Percentiles rank a stretch among this genome's conserved stretches.
Evolutionary conservation across 2,888 invertebrate species (phyloP).

Genomic region (Megaustenia siamemsis): DNA sequence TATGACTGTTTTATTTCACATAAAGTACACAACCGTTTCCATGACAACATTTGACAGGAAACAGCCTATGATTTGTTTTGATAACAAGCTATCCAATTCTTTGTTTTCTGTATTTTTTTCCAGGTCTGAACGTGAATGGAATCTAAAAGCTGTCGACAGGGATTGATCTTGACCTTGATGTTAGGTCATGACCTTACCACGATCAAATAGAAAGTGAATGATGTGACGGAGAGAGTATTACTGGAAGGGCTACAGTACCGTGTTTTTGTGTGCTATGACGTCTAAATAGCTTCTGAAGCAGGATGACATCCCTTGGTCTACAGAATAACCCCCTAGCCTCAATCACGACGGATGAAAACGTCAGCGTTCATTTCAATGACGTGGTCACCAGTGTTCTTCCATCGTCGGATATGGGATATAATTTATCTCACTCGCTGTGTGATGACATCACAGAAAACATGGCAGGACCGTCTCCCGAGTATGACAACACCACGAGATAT

Average conservation of each 20-base stretch:
- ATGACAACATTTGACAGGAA: too few relatives aligned
- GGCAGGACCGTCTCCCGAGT: slow-evolving; percentile 68
- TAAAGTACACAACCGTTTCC: too few relatives aligned
- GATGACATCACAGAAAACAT: slow-evolving; percentile 61
- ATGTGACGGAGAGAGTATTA: not conserved
- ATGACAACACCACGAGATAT: slow-evolving; percentile 59
- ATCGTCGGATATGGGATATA: not conserved
- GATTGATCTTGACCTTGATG: not conserved
- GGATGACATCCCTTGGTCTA: slow-evolving; percentile 27
- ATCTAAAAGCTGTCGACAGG: not conserved
- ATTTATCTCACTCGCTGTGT: slow-evolving; percentile 53
- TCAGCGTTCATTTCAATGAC: slow-evolving; percentile 16
- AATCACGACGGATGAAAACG: not conserved
- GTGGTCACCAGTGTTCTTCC: slow-evolving; percentile 8
- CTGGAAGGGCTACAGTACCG: not conserved
- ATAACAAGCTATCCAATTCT: not conserved
- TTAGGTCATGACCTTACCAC: not conserved
- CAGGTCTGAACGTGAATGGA: not conserved
- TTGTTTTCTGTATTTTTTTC: not conserved
- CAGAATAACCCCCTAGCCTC: slow-evolving; percentile 13
- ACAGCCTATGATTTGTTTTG: too few relatives aligned
- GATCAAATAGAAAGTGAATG: not conserved
- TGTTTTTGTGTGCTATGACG: not conserved
- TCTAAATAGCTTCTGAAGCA: not conserved
- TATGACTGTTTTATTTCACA: too few relatives aligned